Percentiles rank a stretch among this genome's conserved stretches.
Conservation (phyloP, 1,140 invertebrate species). For the Cotesia glomerata region DNA sequence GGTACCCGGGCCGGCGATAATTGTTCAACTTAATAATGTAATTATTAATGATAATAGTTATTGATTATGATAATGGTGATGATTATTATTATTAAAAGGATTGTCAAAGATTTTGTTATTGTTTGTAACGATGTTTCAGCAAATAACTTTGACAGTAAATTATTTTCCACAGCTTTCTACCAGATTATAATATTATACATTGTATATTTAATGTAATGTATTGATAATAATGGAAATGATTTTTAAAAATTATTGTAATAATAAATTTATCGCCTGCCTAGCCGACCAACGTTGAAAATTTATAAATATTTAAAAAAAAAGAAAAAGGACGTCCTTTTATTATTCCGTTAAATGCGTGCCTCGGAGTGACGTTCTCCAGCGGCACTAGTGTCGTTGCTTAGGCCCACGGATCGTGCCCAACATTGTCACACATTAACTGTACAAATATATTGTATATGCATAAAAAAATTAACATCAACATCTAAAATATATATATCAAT, state of each 20-base stretch:
- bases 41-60: no score
- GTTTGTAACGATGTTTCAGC: conserved; percentile 24
- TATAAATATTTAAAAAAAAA: background rate
- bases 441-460: conserved; percentile 13
- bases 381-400: conserved; percentile 42
- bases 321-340: conserved; percentile 26
- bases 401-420: conserved; percentile 28
- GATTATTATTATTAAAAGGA: background rate
- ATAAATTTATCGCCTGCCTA: conserved; percentile 52
- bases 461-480: no score
- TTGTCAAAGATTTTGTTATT: conserved; percentile 19
- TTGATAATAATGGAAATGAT: background rate
- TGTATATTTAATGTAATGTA: no score
- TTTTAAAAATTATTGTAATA: background rate
- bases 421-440: conserved; percentile 29
- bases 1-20: conserved; percentile 54
- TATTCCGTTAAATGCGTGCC: conserved; percentile 16
- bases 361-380: conserved; percentile 20
- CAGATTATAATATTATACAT: background rate
- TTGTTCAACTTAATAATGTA: conserved; percentile 23
- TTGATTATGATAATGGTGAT: no score
- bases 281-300: conserved; percentile 52
- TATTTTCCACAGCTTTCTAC: conserved; percentile 26
- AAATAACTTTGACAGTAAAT: conserved; percentile 22
- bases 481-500: no score